Conservation (phyloP, 1,140 invertebrate genomes). For the Mylabris phalerata region DNA sequence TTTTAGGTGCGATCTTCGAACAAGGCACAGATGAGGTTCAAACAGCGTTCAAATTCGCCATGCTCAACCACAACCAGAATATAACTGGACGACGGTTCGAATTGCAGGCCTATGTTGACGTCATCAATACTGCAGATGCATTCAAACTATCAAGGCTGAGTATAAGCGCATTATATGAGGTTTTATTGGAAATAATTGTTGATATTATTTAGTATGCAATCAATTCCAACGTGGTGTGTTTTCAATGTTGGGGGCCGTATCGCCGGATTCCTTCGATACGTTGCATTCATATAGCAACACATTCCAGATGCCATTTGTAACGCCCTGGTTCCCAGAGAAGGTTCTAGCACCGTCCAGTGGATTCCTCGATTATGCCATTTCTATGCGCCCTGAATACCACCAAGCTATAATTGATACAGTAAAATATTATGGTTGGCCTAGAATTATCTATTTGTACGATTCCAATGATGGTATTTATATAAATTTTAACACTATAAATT, state of each 20-base stretch:
- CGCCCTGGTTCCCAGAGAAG: constrained; percentile 88
- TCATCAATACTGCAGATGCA: constrained; percentile 88
- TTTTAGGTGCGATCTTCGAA: constrained; percentile 81
- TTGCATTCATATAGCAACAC: constrained; percentile 93
- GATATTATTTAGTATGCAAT: constrained; percentile 72
- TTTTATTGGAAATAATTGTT: neutral
- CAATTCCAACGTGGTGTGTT: constrained; percentile 86
- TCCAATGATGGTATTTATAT: constrained; percentile 83
- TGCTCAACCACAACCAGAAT: constrained; percentile 73
- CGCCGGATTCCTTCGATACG: constrained; percentile 88
- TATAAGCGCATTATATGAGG: constrained; percentile 38
- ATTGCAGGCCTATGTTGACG: constrained; percentile 78
- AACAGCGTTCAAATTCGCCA: constrained; percentile 79
- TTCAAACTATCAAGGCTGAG: constrained; percentile 83
- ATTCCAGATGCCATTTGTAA: constrained; percentile 93
- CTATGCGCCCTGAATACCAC: constrained; percentile 92
- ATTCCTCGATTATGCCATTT: constrained; percentile 80
- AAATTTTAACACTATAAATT: neutral
- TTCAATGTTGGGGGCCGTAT: constrained; percentile 84
- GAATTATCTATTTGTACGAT: constrained; percentile 92
- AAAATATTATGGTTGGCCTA: constrained; percentile 82
- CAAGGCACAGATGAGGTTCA: constrained; percentile 84
- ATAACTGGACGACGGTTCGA: constrained; percentile 66
- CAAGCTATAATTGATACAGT: constrained; percentile 90
- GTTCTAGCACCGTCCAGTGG: constrained; percentile 78